Conservation (phyloP, 1,140 invertebrate species). For the Euura saliciscinereae region DNA sequence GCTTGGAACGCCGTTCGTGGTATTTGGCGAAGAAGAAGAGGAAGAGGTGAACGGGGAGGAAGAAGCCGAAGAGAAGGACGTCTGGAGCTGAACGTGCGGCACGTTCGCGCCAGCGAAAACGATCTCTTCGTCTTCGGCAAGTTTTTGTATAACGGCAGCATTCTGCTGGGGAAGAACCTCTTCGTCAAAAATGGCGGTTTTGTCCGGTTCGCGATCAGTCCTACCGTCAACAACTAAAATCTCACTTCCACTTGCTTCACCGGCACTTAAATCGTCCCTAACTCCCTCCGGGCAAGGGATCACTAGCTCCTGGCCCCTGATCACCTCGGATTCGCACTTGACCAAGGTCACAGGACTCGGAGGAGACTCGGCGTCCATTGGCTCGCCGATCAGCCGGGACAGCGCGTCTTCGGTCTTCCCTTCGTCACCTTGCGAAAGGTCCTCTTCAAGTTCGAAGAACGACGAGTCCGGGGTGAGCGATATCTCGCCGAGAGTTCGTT, state of each 20-base stretch:
- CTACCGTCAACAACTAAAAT: constrained; percentile 21
- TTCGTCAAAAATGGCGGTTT: constrained; percentile 6
- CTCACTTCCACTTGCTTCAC: constrained; percentile 25
- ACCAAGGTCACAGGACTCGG: not conserved
- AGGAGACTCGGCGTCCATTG: not conserved
- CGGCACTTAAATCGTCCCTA: constrained; percentile 19
- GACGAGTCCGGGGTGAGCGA: constrained; percentile 47
- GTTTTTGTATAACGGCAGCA: constrained; percentile 29
- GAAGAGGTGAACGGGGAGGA: too few relatives aligned
- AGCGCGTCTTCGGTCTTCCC: not conserved
- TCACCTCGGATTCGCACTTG: not conserved
- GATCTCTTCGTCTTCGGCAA: constrained; percentile 34
- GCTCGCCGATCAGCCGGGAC: not conserved
- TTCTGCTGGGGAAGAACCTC: not conserved
- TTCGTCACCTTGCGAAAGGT: too few relatives aligned
- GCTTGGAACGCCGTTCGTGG: not conserved
- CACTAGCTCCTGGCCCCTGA: not conserved
- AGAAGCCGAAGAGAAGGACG: not conserved
- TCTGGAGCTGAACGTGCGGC: not conserved
- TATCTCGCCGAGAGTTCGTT: constrained; percentile 54
- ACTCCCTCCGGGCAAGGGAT: not conserved
- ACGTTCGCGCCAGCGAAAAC: constrained; percentile 22
- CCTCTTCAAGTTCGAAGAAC: constrained; percentile 12
- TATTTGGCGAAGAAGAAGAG: not conserved
- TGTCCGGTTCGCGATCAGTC: constrained; percentile 9